These are phyloP conservation scores for Theocolax elegans DNA, from an alignment of 1,140 invertebrate genomes.

Conservation along the genomic window DNA sequence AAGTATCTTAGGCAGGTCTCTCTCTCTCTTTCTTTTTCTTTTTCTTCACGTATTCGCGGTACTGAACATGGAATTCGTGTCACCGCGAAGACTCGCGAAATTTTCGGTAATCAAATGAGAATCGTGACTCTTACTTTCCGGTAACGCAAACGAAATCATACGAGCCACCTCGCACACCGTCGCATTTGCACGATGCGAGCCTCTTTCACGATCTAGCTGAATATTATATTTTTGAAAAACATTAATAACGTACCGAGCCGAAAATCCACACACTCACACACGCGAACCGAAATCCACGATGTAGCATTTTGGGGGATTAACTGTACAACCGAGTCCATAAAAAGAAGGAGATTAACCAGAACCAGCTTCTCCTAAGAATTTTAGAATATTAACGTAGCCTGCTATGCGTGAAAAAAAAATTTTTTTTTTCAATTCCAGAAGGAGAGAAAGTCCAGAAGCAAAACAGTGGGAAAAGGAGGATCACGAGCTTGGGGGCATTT, in stretches of 20 bases:
- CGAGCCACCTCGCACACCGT: too few species aligned
- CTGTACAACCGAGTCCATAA: too few species aligned
- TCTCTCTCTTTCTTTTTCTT: not conserved
- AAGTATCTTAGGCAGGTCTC: not conserved
- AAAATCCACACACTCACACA: too few species aligned
- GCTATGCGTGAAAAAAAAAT: not conserved
- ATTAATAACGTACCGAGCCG: too few species aligned
- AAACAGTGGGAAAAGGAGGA: not conserved
- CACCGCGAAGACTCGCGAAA: not conserved
- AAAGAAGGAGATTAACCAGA: too few species aligned
- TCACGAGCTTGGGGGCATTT: not conserved
- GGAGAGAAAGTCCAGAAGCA: slow-evolving; percentile 4
- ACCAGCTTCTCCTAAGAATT: not conserved
- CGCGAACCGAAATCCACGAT: too few species aligned
- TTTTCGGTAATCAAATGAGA: too few species aligned
- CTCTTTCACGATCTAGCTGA: too few species aligned
- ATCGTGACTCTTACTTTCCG: slow-evolving; percentile 12
- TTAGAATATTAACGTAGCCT: slow-evolving; percentile 3
- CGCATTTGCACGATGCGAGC: too few species aligned
- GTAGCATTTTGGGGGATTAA: too few species aligned
- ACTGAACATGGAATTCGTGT: slow-evolving; percentile 4
- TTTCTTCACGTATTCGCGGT: not conserved
- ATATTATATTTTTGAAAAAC: too few species aligned
- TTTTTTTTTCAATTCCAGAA: not conserved
- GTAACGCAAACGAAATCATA: too few species aligned